Evolutionary conservation across 2,113 vertebrate genomes (phyloP).

Genomic region (Burhinus bistriatus): DNA sequence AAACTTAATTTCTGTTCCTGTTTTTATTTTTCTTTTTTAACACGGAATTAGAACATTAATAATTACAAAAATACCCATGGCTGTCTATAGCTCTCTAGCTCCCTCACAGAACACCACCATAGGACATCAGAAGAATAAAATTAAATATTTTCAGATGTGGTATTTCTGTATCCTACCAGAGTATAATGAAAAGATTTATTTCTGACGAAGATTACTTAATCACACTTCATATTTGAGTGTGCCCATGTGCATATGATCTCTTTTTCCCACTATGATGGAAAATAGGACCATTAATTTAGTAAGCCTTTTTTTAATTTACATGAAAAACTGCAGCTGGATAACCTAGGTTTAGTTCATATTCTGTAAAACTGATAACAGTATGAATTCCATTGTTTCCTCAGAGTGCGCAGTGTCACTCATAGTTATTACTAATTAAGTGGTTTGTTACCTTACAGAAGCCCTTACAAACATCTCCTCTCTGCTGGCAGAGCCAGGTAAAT

Average conservation of each 20-base stretch:
- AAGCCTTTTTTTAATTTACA: not conserved
- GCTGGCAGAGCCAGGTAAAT: not conserved
- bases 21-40: not conserved
- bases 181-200: not conserved
- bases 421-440: not conserved
- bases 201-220: not conserved
- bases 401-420: not conserved
- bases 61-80: not conserved
- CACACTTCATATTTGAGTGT: not conserved
- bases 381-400: not conserved
- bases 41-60: not conserved
- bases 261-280: not conserved
- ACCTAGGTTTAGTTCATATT: not conserved
- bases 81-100: not conserved
- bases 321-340: not conserved
- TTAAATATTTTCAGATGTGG: not conserved
- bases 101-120: not conserved
- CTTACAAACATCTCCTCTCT: not conserved
- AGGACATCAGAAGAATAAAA: not conserved
- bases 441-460: not conserved
- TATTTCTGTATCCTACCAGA: not conserved
- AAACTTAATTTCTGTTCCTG: not conserved
- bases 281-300: not conserved
- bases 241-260: not conserved
- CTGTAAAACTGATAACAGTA: not conserved